phyloP scores from a whole-genome alignment of 1,140 invertebrate genomes.

The Drosophila tropicalis region DNA sequence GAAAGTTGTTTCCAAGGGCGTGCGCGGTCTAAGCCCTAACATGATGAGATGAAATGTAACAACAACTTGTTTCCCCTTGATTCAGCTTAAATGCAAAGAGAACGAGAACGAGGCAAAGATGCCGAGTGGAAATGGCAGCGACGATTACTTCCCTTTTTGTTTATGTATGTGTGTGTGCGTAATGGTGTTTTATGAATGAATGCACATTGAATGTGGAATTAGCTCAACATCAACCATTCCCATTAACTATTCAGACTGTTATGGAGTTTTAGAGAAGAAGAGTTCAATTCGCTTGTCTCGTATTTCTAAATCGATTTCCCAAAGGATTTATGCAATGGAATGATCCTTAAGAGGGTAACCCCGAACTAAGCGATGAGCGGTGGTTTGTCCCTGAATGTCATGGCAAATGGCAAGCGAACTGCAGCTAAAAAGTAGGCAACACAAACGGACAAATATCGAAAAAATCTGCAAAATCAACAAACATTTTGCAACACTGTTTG shows the following conservation, averaged over 20 bases:
- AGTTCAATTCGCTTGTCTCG: too few relatives aligned
- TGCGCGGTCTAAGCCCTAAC: not conserved
- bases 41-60: slow-evolving; percentile 6
- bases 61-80: slow-evolving; percentile 6
- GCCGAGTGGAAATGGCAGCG: slow-evolving; percentile 4
- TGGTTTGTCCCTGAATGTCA: not conserved
- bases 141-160: slow-evolving; percentile 5
- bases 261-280: too few relatives aligned
- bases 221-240: not conserved
- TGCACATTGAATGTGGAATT: not conserved
- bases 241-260: not conserved
- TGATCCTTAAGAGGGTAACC: too few relatives aligned
- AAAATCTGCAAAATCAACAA: not conserved
- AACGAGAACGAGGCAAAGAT: not conserved
- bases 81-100: not conserved
- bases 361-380: too few relatives aligned
- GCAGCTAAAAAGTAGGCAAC: not conserved
- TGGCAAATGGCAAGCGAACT: not conserved
- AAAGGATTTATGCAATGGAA: too few relatives aligned
- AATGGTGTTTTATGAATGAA: not conserved
- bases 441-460: not conserved
- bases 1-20: slow-evolving; percentile 32
- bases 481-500: not conserved
- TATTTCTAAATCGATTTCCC: too few relatives aligned
- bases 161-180: not conserved